Percentiles rank a stretch among this genome's conserved stretches.
phyloP scores from a whole-genome alignment of 2,888 invertebrate species.

The Miltochrista miniata region DNA sequence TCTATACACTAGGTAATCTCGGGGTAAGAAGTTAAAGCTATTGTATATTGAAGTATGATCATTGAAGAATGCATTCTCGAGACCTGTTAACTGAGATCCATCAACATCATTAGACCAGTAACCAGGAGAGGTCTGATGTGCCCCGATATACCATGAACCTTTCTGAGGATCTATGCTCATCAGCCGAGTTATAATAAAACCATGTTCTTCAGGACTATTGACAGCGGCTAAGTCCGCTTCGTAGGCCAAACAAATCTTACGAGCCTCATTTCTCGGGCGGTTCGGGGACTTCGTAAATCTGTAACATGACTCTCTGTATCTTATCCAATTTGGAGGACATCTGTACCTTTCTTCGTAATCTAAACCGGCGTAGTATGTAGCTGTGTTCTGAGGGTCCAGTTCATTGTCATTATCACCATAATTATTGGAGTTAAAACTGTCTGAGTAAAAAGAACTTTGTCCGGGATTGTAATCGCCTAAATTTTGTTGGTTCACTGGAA shows the following conservation, averaged over 20 bases:
- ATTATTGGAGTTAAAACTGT: slow-evolving; percentile 59
- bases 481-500: slow-evolving; percentile 59
- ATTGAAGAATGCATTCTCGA: slow-evolving; percentile 93
- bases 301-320: slow-evolving; percentile 92
- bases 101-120: slow-evolving; percentile 94
- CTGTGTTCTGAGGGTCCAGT: slow-evolving; percentile 67
- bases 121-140: slow-evolving; percentile 88
- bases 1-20: slow-evolving; percentile 91
- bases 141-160: slow-evolving; percentile 93
- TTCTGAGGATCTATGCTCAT: slow-evolving; percentile 93
- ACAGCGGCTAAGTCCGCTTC: slow-evolving; percentile 92
- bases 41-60: slow-evolving; percentile 72
- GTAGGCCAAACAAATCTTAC: slow-evolving; percentile 92
- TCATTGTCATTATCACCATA: slow-evolving; percentile 65
- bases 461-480: slow-evolving; percentile 56
- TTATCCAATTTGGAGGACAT: slow-evolving; percentile 95
- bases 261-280: slow-evolving; percentile 91
- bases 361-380: slow-evolving; percentile 68
- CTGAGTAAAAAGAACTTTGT: slow-evolving; percentile 75
- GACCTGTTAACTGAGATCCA: slow-evolving; percentile 88
- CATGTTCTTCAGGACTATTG: slow-evolving; percentile 93
- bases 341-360: slow-evolving; percentile 73
- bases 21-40: slow-evolving; percentile 80
- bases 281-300: slow-evolving; percentile 95
- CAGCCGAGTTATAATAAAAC: slow-evolving; percentile 92